phyloP scores from a whole-genome alignment of 2,888 invertebrate species.

The Apantesis nais region DNA sequence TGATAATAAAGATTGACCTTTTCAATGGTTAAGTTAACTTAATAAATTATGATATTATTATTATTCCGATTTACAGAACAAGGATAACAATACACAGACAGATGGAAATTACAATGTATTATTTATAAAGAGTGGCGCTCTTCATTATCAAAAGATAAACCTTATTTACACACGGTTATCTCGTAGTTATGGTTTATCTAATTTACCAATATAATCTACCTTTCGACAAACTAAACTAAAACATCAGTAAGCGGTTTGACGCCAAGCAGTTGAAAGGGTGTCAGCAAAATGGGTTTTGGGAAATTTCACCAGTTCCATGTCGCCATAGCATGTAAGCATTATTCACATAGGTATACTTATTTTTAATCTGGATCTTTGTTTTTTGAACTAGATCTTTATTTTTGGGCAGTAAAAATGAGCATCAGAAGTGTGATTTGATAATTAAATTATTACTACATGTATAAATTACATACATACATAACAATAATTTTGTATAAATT shows the following conservation, averaged over 20 bases:
- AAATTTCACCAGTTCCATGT: conserved; percentile 21
- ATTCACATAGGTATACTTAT: background rate
- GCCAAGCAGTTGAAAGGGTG: conserved; percentile 7
- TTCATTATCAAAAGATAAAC: conserved; percentile 41
- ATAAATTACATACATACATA: no score
- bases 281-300: conserved; percentile 16
- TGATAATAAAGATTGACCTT: background rate
- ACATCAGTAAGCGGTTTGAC: conserved; percentile 22
- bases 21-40: background rate
- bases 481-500: no score
- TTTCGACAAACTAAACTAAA: conserved; percentile 42
- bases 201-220: conserved; percentile 45
- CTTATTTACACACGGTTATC: conserved; percentile 26
- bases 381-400: background rate
- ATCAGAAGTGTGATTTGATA: background rate
- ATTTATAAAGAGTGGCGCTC: conserved; percentile 29
- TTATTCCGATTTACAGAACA: no score
- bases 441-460: background rate
- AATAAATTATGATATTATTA: no score
- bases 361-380: background rate
- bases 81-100: conserved; percentile 3
- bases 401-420: background rate
- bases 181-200: conserved; percentile 40
- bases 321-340: conserved; percentile 20
- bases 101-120: background rate